phyloP scores from a whole-genome alignment of 1,140 invertebrate species.

The Panagrolaimus sp. region DNA sequence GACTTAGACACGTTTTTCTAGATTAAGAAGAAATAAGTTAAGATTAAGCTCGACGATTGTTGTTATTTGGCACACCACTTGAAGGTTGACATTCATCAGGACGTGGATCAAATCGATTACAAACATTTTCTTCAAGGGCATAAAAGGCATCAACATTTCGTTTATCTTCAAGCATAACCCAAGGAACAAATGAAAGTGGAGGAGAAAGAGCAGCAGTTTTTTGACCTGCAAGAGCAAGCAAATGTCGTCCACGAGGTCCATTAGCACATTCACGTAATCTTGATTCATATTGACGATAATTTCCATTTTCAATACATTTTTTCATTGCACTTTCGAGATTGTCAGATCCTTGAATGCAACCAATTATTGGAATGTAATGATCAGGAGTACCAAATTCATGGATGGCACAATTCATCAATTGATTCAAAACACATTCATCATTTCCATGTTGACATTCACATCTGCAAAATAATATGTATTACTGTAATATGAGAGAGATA shows the following conservation, averaged over 20 bases:
- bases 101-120: constrained; percentile 48
- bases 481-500: too few relatives aligned
- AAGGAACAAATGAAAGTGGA: constrained; percentile 54
- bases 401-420: constrained; percentile 59
- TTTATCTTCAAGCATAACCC: constrained; percentile 54
- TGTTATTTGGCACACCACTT: too few relatives aligned
- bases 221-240: constrained; percentile 49
- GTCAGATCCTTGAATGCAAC: constrained; percentile 46
- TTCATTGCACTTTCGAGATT: constrained; percentile 31
- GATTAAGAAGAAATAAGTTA: too few relatives aligned
- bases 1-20: too few relatives aligned
- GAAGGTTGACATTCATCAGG: constrained; percentile 41
- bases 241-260: constrained; percentile 40
- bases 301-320: constrained; percentile 25
- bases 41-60: too few relatives aligned
- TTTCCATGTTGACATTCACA: constrained; percentile 55
- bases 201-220: constrained; percentile 37
- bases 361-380: constrained; percentile 46
- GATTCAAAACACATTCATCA: constrained; percentile 55
- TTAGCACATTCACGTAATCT: constrained; percentile 43
- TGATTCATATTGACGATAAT: constrained; percentile 15
- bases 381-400: constrained; percentile 39
- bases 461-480: too few relatives aligned
- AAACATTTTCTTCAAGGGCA: constrained; percentile 56
- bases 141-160: constrained; percentile 55